Conservation (phyloP, 2,797 vertebrate genomes). For the Chloroceryle amazona region DNA sequence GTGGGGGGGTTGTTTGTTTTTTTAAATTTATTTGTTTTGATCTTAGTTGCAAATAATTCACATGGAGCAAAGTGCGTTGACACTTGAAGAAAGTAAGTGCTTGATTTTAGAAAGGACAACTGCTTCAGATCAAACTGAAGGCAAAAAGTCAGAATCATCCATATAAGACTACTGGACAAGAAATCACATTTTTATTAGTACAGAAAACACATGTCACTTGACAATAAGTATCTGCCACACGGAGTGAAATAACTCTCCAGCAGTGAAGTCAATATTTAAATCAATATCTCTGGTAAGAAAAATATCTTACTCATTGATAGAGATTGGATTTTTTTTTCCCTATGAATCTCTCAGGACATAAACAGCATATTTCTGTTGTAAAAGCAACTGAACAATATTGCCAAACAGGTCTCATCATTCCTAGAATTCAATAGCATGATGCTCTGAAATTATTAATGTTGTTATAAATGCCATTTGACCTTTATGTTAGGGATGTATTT, state of each 20-base stretch:
- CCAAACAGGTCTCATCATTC: slow-evolving; percentile 51
- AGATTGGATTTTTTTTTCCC: slow-evolving; percentile 69
- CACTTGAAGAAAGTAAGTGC: background rate
- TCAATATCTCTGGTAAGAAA: slow-evolving; percentile 77
- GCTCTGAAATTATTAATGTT: slow-evolving; percentile 58
- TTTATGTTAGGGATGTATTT: slow-evolving; percentile 3
- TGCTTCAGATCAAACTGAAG: background rate
- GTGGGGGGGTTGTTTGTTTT: rapidly evolving
- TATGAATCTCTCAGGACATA: slow-evolving; percentile 69
- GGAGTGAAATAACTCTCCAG: slow-evolving; percentile 62
- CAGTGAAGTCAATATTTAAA: slow-evolving; percentile 72
- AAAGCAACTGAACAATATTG: slow-evolving; percentile 41
- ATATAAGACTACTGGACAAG: background rate
- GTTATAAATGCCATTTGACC: slow-evolving; percentile 55
- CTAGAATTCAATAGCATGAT: slow-evolving; percentile 33
- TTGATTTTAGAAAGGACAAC: background rate
- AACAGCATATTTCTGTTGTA: slow-evolving; percentile 60
- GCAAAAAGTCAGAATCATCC: background rate
- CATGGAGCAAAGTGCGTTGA: background rate
- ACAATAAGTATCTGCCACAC: slow-evolving; percentile 48
- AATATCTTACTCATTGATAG: slow-evolving; percentile 76
- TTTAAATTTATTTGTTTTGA: background rate
- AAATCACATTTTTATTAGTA: slow-evolving; percentile 67
- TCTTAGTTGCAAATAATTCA: background rate
- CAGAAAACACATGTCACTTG: slow-evolving; percentile 63